Conservation (phyloP, 2,113 vertebrate species). For the Amazona guildingii region DNA sequence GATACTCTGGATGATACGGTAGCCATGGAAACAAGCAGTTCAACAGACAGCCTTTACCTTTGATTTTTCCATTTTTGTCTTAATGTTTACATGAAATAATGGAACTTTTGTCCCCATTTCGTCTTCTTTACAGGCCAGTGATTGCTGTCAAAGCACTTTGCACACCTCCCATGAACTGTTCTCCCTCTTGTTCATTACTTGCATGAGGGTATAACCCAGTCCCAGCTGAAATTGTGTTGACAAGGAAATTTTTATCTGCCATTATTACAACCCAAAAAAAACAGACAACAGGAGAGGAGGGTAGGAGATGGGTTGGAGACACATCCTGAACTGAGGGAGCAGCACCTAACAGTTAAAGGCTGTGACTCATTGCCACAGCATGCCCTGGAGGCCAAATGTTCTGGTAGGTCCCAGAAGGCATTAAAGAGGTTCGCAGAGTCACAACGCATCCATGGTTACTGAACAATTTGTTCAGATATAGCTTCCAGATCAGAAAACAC, state of each 20-base stretch:
- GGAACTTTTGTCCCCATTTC: neutral
- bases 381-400: neutral
- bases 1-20: neutral
- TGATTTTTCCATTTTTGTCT: conserved; percentile 38
- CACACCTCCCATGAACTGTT: neutral
- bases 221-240: neutral
- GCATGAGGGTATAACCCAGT: neutral
- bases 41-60: conserved; percentile 50
- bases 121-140: neutral
- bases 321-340: neutral
- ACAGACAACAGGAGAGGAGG: neutral
- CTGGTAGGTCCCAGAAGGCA: neutral
- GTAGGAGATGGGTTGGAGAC: neutral
- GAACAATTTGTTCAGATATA: neutral
- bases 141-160: neutral
- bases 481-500: neutral
- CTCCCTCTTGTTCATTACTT: neutral
- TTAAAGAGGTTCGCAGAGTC: neutral
- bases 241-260: neutral
- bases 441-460: neutral
- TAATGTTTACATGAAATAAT: conserved; percentile 2
- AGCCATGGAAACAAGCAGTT: conserved; percentile 57
- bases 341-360: neutral
- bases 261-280: rapidly evolving
- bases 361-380: neutral